phyloP scores from a whole-genome alignment of 2,888 invertebrate genomes.

The Erannis defoliaria region DNA sequence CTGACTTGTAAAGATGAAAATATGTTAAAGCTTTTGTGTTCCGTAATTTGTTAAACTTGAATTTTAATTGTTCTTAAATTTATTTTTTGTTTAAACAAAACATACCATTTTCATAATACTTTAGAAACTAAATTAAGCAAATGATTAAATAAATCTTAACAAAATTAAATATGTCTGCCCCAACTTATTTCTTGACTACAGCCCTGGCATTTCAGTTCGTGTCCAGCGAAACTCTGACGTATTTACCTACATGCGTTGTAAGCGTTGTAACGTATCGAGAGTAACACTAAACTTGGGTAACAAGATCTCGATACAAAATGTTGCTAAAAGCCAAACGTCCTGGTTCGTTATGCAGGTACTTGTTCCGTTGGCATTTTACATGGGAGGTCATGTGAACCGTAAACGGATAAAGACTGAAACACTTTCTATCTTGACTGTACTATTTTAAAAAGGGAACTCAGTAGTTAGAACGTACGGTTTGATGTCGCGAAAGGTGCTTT shows the following conservation, averaged over 20 bases:
- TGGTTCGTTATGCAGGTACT: conserved; percentile 25
- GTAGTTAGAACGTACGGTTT: no score
- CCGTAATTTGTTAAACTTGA: no score
- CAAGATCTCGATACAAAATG: conserved; percentile 58
- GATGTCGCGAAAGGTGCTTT: no score
- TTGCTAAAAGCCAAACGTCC: conserved; percentile 52
- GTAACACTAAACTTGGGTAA: conserved; percentile 49
- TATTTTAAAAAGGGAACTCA: no score
- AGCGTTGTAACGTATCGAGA: conserved; percentile 52
- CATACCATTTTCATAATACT: no score
- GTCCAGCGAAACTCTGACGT: conserved; percentile 56
- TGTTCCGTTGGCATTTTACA: conserved; percentile 47
- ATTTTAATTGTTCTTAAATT: no score
- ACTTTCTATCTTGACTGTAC: conserved; percentile 7
- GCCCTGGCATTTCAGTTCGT: conserved; percentile 36
- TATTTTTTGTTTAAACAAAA: no score
- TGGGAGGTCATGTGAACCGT: conserved; percentile 11
- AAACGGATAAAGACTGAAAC: background rate
- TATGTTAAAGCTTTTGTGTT: no score
- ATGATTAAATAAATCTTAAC: no score
- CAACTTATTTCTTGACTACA: conserved; percentile 6
- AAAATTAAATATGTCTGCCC: background rate
- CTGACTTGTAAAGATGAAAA: no score
- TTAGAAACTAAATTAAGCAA: no score
- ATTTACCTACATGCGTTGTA: conserved; percentile 67